Percentiles rank a stretch among this genome's conserved stretches.
phyloP scores from a whole-genome alignment of 2,888 invertebrate species.

The Ennomos quercinarius region DNA sequence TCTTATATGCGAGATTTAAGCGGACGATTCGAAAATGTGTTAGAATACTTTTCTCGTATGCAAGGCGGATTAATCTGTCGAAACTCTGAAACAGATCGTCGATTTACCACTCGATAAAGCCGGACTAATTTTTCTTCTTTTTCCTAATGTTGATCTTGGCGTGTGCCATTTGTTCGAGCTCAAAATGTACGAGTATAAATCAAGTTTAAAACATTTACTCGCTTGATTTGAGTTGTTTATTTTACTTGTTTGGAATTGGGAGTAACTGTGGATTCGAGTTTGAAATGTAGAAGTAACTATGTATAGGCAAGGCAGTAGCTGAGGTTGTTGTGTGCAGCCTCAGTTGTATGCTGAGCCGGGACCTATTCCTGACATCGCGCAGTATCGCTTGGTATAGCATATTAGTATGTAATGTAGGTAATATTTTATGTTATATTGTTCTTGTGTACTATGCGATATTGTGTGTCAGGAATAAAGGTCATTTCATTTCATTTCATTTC shows the following conservation, averaged over 20 bases:
- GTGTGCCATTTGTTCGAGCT: conserved; percentile 29
- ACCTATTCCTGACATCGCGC: too few species aligned
- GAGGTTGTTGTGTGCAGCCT: too few species aligned
- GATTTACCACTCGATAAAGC: conserved; percentile 69
- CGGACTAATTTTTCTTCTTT: conserved; percentile 57
- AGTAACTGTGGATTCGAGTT: conserved; percentile 5
- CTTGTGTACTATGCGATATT: too few species aligned
- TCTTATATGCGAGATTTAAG: conserved; percentile 39
- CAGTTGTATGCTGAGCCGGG: too few species aligned
- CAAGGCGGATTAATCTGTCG: conserved; percentile 66
- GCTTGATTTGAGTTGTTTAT: conserved; percentile 31
- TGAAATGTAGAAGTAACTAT: not conserved
- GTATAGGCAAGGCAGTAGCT: too few species aligned
- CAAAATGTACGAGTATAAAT: conserved; percentile 25
- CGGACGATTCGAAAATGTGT: conserved; percentile 48
- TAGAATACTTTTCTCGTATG: conserved; percentile 52
- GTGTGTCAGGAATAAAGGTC: too few species aligned
- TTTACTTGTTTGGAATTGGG: conserved; percentile 20
- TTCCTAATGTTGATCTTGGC: conserved; percentile 36
- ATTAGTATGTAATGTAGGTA: too few species aligned
- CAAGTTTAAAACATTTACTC: conserved; percentile 28
- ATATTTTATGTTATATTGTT: too few species aligned
- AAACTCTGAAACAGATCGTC: conserved; percentile 61
- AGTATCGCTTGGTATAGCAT: too few species aligned
- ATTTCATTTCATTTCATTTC: too few species aligned